phyloP scores from a whole-genome alignment of 2,113 vertebrate species.

The Rhadina sibilatrix region DNA sequence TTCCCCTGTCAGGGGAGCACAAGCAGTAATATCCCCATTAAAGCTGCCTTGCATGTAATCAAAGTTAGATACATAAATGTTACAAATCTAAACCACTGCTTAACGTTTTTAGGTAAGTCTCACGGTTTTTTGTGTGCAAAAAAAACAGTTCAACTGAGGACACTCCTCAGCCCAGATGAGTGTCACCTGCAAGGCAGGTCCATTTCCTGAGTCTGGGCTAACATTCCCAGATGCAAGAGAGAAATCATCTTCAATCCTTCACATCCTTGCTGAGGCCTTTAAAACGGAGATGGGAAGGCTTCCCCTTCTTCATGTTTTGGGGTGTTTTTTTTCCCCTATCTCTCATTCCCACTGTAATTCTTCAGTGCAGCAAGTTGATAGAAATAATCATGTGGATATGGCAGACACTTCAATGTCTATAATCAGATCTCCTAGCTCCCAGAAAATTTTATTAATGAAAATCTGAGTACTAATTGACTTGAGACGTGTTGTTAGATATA shows the following conservation, averaged over 20 bases:
- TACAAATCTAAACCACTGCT: background rate
- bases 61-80: background rate
- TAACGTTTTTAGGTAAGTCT: background rate
- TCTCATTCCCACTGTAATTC: background rate
- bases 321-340: rapidly evolving
- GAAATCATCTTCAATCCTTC: background rate
- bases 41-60: background rate
- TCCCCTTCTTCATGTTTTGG: background rate
- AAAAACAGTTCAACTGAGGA: background rate
- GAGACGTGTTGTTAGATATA: background rate
- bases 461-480: background rate
- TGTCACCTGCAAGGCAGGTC: background rate
- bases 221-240: background rate
- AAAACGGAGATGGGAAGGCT: background rate
- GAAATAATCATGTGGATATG: background rate
- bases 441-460: background rate
- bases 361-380: background rate
- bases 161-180: background rate
- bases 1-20: background rate
- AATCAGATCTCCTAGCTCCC: background rate
- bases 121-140: background rate
- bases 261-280: background rate
- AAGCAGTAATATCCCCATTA: background rate
- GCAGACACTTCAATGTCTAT: background rate
- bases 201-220: background rate